Percentiles rank a stretch among this genome's conserved stretches.
These are phyloP conservation scores for Pristionchus maxplancki DNA, from an alignment of 2,888 invertebrate genomes.

Conservation along the genomic window DNA sequence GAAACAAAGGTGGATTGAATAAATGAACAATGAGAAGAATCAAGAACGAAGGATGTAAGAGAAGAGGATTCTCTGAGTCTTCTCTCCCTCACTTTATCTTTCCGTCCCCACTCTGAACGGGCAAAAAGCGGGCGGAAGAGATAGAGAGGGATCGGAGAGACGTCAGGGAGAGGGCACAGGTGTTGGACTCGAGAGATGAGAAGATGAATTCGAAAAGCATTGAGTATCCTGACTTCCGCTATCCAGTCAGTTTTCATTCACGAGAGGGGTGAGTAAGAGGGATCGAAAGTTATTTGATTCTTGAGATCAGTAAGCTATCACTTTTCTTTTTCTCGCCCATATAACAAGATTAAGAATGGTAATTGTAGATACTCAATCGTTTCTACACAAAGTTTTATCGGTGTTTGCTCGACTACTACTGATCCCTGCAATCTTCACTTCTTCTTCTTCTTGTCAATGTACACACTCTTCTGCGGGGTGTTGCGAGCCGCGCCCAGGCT, in stretches of 20 bases:
- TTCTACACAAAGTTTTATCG: constrained; percentile 26
- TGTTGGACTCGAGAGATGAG: background rate
- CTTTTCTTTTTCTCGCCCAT: too few species aligned
- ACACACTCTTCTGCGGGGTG: background rate
- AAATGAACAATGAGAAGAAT: too few species aligned
- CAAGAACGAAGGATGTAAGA: background rate
- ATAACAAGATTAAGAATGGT: too few species aligned
- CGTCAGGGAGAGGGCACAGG: background rate
- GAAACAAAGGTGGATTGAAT: background rate
- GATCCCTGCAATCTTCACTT: background rate
- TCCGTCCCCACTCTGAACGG: background rate
- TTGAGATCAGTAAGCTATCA: too few species aligned
- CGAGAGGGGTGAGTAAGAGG: too few species aligned
- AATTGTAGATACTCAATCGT: background rate
- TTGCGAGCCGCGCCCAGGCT: background rate
- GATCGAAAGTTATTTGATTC: too few species aligned
- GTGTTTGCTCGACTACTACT: background rate
- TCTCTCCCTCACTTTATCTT: background rate
- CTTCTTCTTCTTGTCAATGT: constrained; percentile 27
- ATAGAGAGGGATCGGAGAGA: background rate
- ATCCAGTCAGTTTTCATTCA: too few species aligned
- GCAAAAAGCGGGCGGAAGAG: background rate
- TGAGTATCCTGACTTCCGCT: too few species aligned
- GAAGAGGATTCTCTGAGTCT: background rate
- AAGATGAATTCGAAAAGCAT: too few species aligned